phyloP scores from a whole-genome alignment of 2,888 invertebrate species.

The Macaria liturata region DNA sequence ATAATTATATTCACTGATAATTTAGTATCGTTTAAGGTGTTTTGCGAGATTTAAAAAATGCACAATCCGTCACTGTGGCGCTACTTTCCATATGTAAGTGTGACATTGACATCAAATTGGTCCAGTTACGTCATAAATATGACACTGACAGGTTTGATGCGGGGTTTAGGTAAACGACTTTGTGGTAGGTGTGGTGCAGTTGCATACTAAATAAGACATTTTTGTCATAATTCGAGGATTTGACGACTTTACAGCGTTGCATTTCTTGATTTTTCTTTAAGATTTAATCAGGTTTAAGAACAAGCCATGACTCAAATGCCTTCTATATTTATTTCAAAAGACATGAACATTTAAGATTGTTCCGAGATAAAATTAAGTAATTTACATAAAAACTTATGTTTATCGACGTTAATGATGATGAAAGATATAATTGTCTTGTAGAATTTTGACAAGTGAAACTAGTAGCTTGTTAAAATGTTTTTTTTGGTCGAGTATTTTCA shows the following conservation, averaged over 20 bases:
- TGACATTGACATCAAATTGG: slow-evolving; percentile 54
- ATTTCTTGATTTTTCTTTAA: too few species aligned
- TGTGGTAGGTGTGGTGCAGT: too few species aligned
- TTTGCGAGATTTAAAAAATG: slow-evolving; percentile 28
- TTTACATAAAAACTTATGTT: slow-evolving; percentile 28
- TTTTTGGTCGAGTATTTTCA: slow-evolving; percentile 3
- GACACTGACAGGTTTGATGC: slow-evolving; percentile 12
- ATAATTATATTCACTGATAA: slow-evolving; percentile 39
- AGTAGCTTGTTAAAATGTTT: slow-evolving; percentile 16
- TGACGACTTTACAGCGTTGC: too few species aligned
- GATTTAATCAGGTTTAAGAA: not conserved
- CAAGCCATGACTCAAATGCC: slow-evolving; percentile 21
- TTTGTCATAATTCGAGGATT: too few species aligned
- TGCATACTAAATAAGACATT: too few species aligned
- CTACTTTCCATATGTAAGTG: slow-evolving; percentile 41
- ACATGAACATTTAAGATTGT: too few species aligned
- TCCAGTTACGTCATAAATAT: slow-evolving; percentile 43
- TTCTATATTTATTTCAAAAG: slow-evolving; percentile 15
- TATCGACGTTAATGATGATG: slow-evolving; percentile 26
- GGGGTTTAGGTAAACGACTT: too few species aligned
- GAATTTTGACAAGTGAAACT: slow-evolving; percentile 22
- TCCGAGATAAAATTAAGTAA: slow-evolving; percentile 31
- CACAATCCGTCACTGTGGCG: slow-evolving; percentile 46
- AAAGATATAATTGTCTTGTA: slow-evolving; percentile 30
- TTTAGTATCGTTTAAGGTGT: slow-evolving; percentile 38